Evolutionary conservation across 2,888 invertebrate genomes (phyloP).

Genomic region (Biston betularia): DNA sequence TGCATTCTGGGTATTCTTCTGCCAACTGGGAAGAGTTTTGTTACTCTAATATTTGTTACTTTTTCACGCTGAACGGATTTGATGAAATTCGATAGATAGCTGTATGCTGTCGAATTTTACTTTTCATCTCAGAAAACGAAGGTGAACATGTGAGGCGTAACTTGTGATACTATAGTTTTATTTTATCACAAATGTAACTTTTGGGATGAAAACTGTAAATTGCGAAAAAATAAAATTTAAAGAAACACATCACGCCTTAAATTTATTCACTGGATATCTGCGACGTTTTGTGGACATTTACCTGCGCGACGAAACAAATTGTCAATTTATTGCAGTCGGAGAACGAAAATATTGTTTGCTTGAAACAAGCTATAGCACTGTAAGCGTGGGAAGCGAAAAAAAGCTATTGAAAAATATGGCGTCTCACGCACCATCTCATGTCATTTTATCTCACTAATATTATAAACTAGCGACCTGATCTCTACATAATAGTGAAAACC

Average conservation of each 20-base stretch:
- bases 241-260: slow-evolving; percentile 32
- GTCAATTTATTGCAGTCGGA: slow-evolving; percentile 23
- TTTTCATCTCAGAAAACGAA: too few relatives aligned
- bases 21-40: too few relatives aligned
- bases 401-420: slow-evolving; percentile 7
- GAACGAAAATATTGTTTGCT: slow-evolving; percentile 26
- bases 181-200: slow-evolving; percentile 26
- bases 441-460: neutral
- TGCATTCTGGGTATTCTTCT: too few relatives aligned
- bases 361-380: slow-evolving; percentile 13
- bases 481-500: too few relatives aligned
- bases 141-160: too few relatives aligned
- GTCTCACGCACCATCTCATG: neutral
- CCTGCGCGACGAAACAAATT: slow-evolving; percentile 31
- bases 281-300: slow-evolving; percentile 22
- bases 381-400: neutral
- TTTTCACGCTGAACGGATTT: too few relatives aligned
- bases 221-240: slow-evolving; percentile 27
- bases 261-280: slow-evolving; percentile 29
- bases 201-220: slow-evolving; percentile 15
- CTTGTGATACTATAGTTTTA: neutral
- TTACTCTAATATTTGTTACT: too few relatives aligned
- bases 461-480: neutral
- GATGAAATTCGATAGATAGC: too few relatives aligned
- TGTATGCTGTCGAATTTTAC: too few relatives aligned